Base-by-base conservation (phyloP, 2,888 invertebrate species). In the Hypomecis punctinalis region DNA sequence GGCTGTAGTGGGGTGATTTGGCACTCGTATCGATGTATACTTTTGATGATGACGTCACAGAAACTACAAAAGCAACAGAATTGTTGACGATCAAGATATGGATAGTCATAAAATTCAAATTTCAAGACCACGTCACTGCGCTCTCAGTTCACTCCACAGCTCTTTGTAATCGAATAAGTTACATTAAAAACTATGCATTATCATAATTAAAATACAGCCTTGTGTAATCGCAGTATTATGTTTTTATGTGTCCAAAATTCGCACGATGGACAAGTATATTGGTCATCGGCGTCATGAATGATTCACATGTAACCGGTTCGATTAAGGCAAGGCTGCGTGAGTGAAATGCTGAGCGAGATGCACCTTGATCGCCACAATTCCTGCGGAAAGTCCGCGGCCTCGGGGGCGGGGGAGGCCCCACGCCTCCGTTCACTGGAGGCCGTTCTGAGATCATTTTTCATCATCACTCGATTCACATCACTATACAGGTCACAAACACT, bases 301-400 rank as follows among this genome's bases (percentile, higher is more conserved):
- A 59, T 47, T 62, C 52, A 67, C 56, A 43, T 53, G 43, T 60
- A 73, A 80, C 73, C 73, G 61, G 75, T 74, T 72, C 57, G 73
- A 71, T 63, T 45, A 57, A 68, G 54, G 49, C 65, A 63, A 66
- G 65, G 66, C 63, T 69, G 64, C 72, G 67, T 69, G 63, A 68
- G 53, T 53, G 65, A 76, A 67, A 65, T 72, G 68, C 74, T 65
- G 66, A 66, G 67, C 67, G 70, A 72, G 79, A 73, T 83, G 82
- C 85, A 93, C 93, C 93, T 93, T 93, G 93, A 82, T 95, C 95
- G 78, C 94, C 95, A 74, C 94, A 93, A 80, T 94, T 93, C 79
- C 93, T 88, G 74, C 94, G 90, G 61, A 93, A 91, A 76, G 92
- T 93, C 80, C 92, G 85, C 68, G 91, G 91, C 83, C 91, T 89